Percentiles rank a stretch among this genome's conserved stretches.
phyloP scores from a whole-genome alignment of 2,888 invertebrate species.

The Mellilla xanthometata region DNA sequence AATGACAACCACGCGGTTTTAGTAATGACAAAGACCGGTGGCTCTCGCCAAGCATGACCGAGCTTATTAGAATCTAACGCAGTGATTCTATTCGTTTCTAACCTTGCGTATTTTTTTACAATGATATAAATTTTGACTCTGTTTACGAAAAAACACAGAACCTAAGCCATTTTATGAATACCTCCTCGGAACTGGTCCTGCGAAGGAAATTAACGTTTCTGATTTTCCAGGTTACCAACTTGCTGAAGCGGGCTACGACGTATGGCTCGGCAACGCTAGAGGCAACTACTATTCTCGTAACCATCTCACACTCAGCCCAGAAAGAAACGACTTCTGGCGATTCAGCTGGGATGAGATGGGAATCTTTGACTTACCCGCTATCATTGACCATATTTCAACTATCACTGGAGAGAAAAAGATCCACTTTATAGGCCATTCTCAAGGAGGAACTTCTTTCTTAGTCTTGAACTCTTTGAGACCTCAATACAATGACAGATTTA shows the following conservation, averaged over 20 bases:
- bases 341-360: constrained; percentile 67
- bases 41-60: too few relatives aligned
- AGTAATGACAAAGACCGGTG: too few relatives aligned
- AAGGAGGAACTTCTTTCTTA: constrained; percentile 62
- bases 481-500: constrained; percentile 56
- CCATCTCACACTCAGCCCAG: constrained; percentile 43
- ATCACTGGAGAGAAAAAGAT: constrained; percentile 42
- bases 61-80: too few relatives aligned
- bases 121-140: too few relatives aligned
- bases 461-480: constrained; percentile 59
- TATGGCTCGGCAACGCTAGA: constrained; percentile 90
- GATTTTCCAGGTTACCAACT: constrained; percentile 63
- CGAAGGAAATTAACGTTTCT: too few relatives aligned
- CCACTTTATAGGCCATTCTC: constrained; percentile 66
- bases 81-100: too few relatives aligned
- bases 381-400: constrained; percentile 46
- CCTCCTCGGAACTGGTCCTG: too few relatives aligned
- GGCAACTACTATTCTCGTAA: constrained; percentile 85
- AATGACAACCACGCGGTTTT: too few relatives aligned
- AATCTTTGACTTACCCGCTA: constrained; percentile 49
- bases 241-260: constrained; percentile 86
- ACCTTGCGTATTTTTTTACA: too few relatives aligned
- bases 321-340: constrained; percentile 52
- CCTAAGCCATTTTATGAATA: too few relatives aligned
- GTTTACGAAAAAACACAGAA: too few relatives aligned